Percentiles rank a stretch among this genome's conserved stretches.
phyloP scores from a whole-genome alignment of 2,888 invertebrate genomes.

The Caenorhabditis sulstoni region DNA sequence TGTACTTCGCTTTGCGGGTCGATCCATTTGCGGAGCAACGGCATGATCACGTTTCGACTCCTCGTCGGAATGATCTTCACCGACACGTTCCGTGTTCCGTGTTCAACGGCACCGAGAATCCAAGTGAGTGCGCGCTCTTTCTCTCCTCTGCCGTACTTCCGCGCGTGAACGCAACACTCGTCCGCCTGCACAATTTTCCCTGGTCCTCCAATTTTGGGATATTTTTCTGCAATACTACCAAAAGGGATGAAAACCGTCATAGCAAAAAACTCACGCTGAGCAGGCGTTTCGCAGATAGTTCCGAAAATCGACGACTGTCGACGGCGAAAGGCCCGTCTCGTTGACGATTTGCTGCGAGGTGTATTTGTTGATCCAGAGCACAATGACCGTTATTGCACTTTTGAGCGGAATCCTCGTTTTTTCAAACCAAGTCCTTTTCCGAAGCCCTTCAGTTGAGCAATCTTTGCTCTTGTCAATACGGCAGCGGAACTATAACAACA shows the following conservation, averaged over 20 bases:
- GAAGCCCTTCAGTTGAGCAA: not conserved
- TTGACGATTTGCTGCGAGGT: not conserved
- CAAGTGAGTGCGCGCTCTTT: not conserved
- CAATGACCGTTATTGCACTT: too few relatives aligned
- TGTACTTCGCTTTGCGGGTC: too few relatives aligned
- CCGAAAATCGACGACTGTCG: not conserved
- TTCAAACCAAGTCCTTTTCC: too few relatives aligned
- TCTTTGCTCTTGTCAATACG: not conserved
- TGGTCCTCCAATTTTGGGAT: not conserved
- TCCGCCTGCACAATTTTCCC: not conserved
- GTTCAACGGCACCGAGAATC: not conserved
- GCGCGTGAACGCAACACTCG: not conserved
- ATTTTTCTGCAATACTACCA: too few relatives aligned
- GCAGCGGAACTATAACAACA: not conserved
- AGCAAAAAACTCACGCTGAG: not conserved
- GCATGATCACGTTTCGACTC: too few relatives aligned
- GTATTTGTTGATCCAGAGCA: not conserved
- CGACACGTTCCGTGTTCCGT: too few relatives aligned
- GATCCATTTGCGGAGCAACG: too few relatives aligned
- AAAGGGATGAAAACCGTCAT: too few relatives aligned
- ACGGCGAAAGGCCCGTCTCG: not conserved
- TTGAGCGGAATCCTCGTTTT: too few relatives aligned
- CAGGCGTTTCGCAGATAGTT: not conserved
- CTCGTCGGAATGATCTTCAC: too few relatives aligned
- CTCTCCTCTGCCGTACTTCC: slow-evolving; percentile 1